These are phyloP conservation scores for Symphodus melops DNA, from an alignment of 2,113 vertebrate species.

Conservation along the genomic window DNA sequence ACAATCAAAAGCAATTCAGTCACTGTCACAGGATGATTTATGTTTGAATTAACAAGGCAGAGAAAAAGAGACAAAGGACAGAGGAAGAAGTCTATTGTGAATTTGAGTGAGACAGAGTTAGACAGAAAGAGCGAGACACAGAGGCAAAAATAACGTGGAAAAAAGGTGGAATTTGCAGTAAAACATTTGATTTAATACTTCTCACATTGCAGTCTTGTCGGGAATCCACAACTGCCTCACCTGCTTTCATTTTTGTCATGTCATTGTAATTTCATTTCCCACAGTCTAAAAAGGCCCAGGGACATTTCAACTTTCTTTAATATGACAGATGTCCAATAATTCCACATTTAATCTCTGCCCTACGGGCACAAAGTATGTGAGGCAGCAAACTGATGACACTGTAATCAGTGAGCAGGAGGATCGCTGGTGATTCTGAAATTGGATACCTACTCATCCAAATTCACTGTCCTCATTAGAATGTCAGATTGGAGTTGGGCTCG, in stretches of 20 bases:
- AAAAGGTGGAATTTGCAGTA: conserved; percentile 16
- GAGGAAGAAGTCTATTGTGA: conserved; percentile 22
- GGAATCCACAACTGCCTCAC: conserved; percentile 47
- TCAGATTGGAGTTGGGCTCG: conserved; percentile 46
- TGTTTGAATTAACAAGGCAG: conserved; percentile 63
- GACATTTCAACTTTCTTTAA: conserved; percentile 75
- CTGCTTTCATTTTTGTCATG: conserved; percentile 69
- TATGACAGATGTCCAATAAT: conserved; percentile 81
- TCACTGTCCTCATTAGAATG: conserved; percentile 72
- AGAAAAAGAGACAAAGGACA: conserved; percentile 31
- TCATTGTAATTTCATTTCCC: conserved; percentile 70
- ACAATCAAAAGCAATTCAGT: conserved; percentile 72
- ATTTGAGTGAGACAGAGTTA: conserved; percentile 25
- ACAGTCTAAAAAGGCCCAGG: conserved; percentile 64
- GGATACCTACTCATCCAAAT: conserved; percentile 75
- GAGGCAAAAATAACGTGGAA: conserved; percentile 19
- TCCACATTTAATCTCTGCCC: conserved; percentile 75
- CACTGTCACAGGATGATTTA: conserved; percentile 69
- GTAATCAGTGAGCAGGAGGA: conserved; percentile 63
- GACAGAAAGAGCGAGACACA: conserved; percentile 16
- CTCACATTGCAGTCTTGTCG: conserved; percentile 36
- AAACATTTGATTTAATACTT: conserved; percentile 59
- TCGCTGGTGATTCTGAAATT: conserved; percentile 73
- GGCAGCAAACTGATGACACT: conserved; percentile 69
- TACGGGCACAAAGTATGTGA: conserved; percentile 58